A percentile compares a stretch with the other conserved stretches of the same genome.
Conservation (phyloP, 2,113 vertebrate genomes). For the Pseudorasbora parva region DNA sequence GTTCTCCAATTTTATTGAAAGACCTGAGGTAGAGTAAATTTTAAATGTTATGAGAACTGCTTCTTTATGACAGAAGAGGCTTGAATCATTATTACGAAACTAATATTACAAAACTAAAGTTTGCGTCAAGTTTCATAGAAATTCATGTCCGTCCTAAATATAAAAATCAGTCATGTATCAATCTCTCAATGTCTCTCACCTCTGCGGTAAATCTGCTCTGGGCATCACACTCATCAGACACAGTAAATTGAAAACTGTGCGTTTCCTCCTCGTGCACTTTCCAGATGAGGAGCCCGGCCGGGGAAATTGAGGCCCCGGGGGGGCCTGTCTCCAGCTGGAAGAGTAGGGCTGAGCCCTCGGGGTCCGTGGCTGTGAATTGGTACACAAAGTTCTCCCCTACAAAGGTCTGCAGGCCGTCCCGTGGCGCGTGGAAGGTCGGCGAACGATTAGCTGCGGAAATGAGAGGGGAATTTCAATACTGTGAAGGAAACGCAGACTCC, state of each 20-base stretch:
- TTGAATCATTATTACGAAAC: not conserved
- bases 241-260: constrained; percentile 71
- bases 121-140: not conserved
- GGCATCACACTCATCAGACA: constrained; percentile 78
- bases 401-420: constrained; percentile 74
- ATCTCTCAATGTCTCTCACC: constrained; percentile 64
- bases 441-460: constrained; percentile 74
- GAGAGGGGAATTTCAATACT: constrained; percentile 17
- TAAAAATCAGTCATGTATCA: not conserved
- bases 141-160: not conserved
- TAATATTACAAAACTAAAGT: too few relatives aligned
- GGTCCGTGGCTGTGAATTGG: constrained; percentile 78
- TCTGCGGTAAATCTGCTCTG: constrained; percentile 75
- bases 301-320: constrained; percentile 72
- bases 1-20: too few relatives aligned
- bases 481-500: constrained; percentile 28
- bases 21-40: too few relatives aligned
- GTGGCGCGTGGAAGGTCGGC: constrained; percentile 76
- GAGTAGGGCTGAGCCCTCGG: constrained; percentile 80
- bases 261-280: constrained; percentile 67
- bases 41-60: too few relatives aligned
- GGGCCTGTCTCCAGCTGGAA: constrained; percentile 79
- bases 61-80: not conserved
- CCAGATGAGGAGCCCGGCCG: constrained; percentile 83
- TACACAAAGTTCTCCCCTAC: constrained; percentile 84